Evolutionary conservation across 2,797 vertebrate genomes (phyloP).

Genomic region (Lepidocolaptes lacrymiger): DNA sequence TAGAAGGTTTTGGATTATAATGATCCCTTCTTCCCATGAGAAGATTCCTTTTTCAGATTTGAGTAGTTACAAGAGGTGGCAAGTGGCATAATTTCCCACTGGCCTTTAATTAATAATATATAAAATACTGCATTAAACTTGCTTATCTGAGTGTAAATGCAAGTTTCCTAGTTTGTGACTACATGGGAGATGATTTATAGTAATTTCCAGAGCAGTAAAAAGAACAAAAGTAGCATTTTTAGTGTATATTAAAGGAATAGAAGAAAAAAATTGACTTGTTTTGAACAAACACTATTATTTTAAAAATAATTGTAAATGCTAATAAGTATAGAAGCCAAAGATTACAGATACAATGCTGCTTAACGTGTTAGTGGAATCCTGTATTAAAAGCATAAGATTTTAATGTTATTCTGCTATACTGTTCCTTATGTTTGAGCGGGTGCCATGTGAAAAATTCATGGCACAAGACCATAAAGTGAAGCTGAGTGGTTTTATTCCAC

Average conservation of each 20-base stretch:
- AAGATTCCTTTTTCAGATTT: not conserved
- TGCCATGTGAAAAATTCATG: constrained; percentile 33
- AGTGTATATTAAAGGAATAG: not conserved
- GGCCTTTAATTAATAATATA: not conserved
- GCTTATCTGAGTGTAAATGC: not conserved
- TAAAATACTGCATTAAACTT: not conserved
- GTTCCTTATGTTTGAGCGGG: not conserved
- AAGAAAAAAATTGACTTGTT: not conserved
- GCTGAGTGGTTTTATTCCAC: constrained; percentile 64
- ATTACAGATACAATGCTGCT: not conserved
- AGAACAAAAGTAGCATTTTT: not conserved
- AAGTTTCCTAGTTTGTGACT: not conserved
- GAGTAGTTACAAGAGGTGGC: not conserved
- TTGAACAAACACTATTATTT: not conserved
- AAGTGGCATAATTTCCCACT: not conserved
- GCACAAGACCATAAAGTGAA: constrained; percentile 26
- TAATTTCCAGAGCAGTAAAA: not conserved
- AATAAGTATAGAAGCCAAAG: not conserved
- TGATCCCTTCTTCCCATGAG: not conserved
- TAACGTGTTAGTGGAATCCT: not conserved
- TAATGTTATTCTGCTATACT: not conserved
- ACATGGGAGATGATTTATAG: not conserved
- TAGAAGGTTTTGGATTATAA: not conserved
- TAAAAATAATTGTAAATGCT: not conserved
- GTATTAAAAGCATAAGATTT: not conserved